Conservation (phyloP, 2,797 vertebrate species). For the Hippocampus kuda region DNA sequence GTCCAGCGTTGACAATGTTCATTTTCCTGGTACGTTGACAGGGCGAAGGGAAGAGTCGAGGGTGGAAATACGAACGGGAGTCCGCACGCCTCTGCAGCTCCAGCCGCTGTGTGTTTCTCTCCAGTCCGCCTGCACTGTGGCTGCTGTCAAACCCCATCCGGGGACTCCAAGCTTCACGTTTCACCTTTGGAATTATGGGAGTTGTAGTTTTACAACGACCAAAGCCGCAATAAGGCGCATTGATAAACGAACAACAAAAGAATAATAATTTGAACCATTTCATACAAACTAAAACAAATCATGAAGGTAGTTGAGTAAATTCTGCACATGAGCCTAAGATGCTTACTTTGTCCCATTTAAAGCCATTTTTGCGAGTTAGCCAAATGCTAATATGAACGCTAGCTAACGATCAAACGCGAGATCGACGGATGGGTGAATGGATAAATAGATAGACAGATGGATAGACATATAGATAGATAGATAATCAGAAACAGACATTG, state of each 20-base stretch:
- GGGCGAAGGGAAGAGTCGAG: constrained; percentile 52
- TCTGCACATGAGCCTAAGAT: background rate
- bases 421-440: background rate
- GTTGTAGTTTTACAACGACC: constrained; percentile 43
- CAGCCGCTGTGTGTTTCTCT: constrained; percentile 54
- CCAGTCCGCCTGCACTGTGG: constrained; percentile 60
- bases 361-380: background rate
- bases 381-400: background rate
- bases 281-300: background rate
- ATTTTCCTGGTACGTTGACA: constrained; percentile 35
- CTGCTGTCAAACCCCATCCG: constrained; percentile 59
- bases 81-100: constrained; percentile 66
- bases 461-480: too few species aligned
- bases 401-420: background rate
- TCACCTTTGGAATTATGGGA: constrained; percentile 57
- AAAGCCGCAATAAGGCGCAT: too few species aligned
- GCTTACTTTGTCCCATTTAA: background rate
- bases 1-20: constrained; percentile 32
- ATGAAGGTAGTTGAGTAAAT: background rate
- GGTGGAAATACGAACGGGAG: constrained; percentile 51
- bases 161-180: constrained; percentile 63
- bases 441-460: background rate
- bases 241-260: background rate
- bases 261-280: background rate
- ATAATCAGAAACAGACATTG: too few species aligned